Base-by-base conservation (phyloP, 1,140 invertebrate genomes). In the Ceratina australensis region DNA sequence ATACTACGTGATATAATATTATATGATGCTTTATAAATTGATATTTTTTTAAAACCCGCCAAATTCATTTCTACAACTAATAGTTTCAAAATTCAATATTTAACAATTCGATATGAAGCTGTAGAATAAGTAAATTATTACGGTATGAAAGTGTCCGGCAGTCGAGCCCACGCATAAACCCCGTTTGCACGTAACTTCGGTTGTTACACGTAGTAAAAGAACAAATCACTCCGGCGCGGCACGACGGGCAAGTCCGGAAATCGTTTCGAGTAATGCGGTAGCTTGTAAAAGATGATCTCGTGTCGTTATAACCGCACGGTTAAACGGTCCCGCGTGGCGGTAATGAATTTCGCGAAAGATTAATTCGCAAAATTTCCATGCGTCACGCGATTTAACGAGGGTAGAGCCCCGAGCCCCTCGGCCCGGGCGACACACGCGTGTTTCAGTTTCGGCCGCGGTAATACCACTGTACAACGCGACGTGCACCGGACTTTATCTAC, bases 341-440 rank as follows among this genome's bases (percentile, higher is more conserved):
- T 75, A 79, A 79, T 79, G 78, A 79, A 79, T 75, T 79, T 79
- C 56, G 47, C 26, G 56, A 60, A 75, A 68, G 78, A 75, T 79
- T 79, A 79, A 79, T 75, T 63, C 57, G 78, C 66, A 52, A 67
- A 79, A 49, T 75, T 54, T 67, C 49, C 78, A 75, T 79, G 78
- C 72, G 78, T 79, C 72, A 79, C 72, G 54, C 56, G 68, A 72
- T 72, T 78, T 78, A 78, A 78, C 75, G 75, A 78, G 75, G 56
- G 18, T 28, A n/a, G 18, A 12, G 49, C 71, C 59, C 28, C 2
- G n/a, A n/a, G n/a, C n/a, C n/a, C n/a, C n/a, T n/a, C n/a, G 28
- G 28, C 28, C 28, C 5, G 28, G 28, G 28, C 28, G 28, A 33
- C 28, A 33, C 28, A 78, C 75, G 56, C 54, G 68, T 72, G 68